phyloP scores from a whole-genome alignment of 1,140 invertebrate species.

The Melipona quadrifasciata region DNA sequence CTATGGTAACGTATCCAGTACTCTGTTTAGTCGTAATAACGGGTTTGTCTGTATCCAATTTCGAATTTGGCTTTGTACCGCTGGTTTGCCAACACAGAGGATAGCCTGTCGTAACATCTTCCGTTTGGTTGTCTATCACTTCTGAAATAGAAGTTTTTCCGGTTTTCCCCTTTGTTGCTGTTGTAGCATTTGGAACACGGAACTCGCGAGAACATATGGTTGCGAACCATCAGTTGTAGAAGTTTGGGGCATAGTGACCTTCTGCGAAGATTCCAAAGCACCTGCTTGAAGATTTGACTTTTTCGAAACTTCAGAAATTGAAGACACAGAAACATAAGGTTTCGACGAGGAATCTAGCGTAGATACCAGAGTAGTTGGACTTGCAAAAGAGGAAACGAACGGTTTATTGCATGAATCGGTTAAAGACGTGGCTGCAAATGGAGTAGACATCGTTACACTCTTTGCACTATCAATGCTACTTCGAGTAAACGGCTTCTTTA shows the following conservation, averaged over 20 bases:
- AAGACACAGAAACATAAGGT: constrained; percentile 71
- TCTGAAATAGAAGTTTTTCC: constrained; percentile 27
- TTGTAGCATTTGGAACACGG: constrained; percentile 68
- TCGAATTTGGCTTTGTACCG: constrained; percentile 16
- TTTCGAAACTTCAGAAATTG: constrained; percentile 66
- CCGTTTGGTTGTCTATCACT: constrained; percentile 55
- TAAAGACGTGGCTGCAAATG: constrained; percentile 50
- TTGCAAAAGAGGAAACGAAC: constrained; percentile 58
- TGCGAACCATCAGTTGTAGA: constrained; percentile 43
- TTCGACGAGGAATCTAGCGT: constrained; percentile 55
- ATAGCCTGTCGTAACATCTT: constrained; percentile 27
- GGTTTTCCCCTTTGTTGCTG: constrained; percentile 60
- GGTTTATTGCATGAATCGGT: constrained; percentile 59
- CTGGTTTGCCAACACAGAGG: constrained; percentile 54
- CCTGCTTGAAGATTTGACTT: constrained; percentile 6
- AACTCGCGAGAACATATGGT: constrained; percentile 65
- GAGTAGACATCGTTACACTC: constrained; percentile 16
- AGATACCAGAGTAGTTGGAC: constrained; percentile 28
- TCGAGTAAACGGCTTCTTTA: constrained; percentile 54
- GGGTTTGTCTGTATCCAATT: constrained; percentile 23
- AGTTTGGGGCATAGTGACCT: not conserved
- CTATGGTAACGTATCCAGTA: constrained; percentile 66
- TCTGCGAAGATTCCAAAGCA: constrained; percentile 22
- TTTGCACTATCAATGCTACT: constrained; percentile 22
- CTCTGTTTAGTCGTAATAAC: constrained; percentile 25